Percentiles rank a stretch among this genome's conserved stretches.
Evolutionary conservation across 2,888 invertebrate genomes (phyloP).

Genomic region (Ophion obscuratus): DNA sequence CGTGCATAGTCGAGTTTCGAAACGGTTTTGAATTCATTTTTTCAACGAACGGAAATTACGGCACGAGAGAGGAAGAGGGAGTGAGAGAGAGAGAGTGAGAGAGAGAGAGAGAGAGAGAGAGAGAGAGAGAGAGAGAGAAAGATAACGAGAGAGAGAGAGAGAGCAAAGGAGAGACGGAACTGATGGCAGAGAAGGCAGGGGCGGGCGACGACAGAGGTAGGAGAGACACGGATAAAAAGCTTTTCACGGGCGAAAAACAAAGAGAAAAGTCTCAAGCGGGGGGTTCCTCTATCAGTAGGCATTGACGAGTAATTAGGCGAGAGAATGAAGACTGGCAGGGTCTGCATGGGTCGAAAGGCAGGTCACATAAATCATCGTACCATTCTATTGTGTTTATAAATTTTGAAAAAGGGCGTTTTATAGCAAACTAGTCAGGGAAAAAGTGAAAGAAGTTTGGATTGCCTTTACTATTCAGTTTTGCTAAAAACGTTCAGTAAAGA

Average conservation of each 20-base stretch:
- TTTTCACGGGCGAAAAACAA: background rate
- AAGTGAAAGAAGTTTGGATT: too few relatives aligned
- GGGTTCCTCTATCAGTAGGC: background rate
- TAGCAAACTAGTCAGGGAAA: too few relatives aligned
- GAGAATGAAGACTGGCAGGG: background rate
- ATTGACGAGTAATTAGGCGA: conserved; percentile 20
- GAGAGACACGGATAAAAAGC: background rate
- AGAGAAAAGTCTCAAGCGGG: background rate
- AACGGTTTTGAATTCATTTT: conserved; percentile 9
- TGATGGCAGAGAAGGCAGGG: background rate
- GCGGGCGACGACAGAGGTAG: too few relatives aligned
- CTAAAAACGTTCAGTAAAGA: too few relatives aligned
- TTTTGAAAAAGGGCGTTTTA: too few relatives aligned
- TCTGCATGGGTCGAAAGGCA: too few relatives aligned
- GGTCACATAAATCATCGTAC: too few relatives aligned
- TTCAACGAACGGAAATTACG: conserved; percentile 18
- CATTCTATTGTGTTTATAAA: too few relatives aligned
- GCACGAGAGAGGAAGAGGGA: background rate
- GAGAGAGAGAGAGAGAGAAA: background rate
- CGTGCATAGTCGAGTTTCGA: conserved; percentile 11
- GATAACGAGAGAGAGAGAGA: too few relatives aligned
- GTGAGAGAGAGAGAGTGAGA: background rate
- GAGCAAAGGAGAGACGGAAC: background rate
- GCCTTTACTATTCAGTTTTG: too few relatives aligned
- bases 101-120: background rate